Conservation (phyloP, 1,140 invertebrate genomes). For the Trypoxylus dichotomus region DNA sequence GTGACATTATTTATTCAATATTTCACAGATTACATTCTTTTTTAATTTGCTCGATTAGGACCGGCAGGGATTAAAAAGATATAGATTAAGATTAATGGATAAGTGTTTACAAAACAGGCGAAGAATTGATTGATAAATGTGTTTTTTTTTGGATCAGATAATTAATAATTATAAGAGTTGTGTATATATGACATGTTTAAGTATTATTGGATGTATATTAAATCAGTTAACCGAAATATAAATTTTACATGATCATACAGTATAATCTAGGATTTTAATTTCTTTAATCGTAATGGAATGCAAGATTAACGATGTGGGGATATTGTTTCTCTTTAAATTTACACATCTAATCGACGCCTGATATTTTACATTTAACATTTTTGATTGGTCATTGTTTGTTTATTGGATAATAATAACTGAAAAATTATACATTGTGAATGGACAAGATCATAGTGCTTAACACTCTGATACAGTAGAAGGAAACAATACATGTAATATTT, state of each 20-base stretch:
- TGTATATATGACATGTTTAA: background rate
- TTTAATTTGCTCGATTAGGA: background rate
- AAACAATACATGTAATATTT: too few relatives aligned
- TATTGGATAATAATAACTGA: background rate
- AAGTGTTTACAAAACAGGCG: background rate
- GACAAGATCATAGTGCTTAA: too few relatives aligned
- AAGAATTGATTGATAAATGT: background rate
- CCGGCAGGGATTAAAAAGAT: conserved; percentile 8
- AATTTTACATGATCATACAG: too few relatives aligned
- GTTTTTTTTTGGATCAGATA: background rate
- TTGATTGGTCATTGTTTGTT: background rate
- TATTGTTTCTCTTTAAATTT: background rate
- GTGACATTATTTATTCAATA: background rate
- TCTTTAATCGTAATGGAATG: background rate
- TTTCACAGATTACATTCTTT: background rate
- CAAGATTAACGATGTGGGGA: background rate
- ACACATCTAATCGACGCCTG: background rate
- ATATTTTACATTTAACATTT: background rate
- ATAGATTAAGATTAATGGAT: background rate
- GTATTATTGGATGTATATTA: too few relatives aligned
- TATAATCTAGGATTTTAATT: too few relatives aligned
- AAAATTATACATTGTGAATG: background rate
- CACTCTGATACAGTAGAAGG: too few relatives aligned
- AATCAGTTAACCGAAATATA: too few relatives aligned
- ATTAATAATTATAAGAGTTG: background rate